These are phyloP conservation scores for Coregonus sp. DNA, from an alignment of 2,797 vertebrate genomes.

Conservation along the genomic window DNA sequence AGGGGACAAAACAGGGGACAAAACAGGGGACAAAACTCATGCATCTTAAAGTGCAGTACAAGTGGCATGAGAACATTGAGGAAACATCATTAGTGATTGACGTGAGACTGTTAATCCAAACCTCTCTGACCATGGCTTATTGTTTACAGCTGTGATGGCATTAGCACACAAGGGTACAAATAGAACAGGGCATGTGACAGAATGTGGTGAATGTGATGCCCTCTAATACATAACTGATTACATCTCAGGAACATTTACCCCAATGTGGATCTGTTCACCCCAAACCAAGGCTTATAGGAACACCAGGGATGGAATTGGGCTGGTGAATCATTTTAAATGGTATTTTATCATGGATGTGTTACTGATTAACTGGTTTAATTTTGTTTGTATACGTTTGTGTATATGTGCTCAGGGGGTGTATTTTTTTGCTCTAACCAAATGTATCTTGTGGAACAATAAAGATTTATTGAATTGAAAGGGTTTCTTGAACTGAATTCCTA, in stretches of 20 bases:
- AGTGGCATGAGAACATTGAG: background rate
- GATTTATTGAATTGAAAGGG: background rate
- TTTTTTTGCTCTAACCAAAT: background rate
- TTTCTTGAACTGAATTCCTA: background rate
- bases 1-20: too few relatives aligned
- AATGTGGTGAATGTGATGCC: too few relatives aligned
- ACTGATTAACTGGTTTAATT: too few relatives aligned
- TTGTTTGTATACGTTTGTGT: too few relatives aligned
- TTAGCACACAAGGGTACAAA: too few relatives aligned
- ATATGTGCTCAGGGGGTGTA: background rate
- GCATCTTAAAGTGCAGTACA: too few relatives aligned
- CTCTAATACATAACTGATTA: slow-evolving; percentile 21
- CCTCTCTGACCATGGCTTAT: slow-evolving; percentile 46
- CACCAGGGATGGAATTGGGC: background rate
- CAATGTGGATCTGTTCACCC: too few relatives aligned
- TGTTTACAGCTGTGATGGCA: background rate
- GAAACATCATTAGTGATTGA: background rate
- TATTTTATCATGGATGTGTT: too few relatives aligned
- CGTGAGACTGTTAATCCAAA: background rate
- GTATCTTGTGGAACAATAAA: background rate
- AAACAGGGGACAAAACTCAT: too few relatives aligned
- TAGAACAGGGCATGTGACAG: too few relatives aligned
- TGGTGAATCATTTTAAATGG: too few relatives aligned
- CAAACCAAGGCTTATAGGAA: too few relatives aligned
- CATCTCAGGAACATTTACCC: background rate